These are phyloP conservation scores for Cynoglossus semilaevis DNA, from an alignment of 2,113 vertebrate species.

Conservation along the genomic window DNA sequence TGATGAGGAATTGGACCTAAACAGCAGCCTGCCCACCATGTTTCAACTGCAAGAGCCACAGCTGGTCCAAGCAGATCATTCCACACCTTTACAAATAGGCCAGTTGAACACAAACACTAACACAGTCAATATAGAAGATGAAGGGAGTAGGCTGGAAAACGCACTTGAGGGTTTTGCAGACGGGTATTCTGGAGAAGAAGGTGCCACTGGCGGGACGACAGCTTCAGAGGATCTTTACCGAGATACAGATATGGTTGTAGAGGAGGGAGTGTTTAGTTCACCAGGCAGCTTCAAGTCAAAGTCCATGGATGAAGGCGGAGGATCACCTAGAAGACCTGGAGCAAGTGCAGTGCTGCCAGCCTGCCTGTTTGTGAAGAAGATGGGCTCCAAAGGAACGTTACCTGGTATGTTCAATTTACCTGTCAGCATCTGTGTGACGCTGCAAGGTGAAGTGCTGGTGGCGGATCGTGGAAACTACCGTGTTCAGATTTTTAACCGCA, in stretches of 20 bases:
- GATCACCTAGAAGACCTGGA: conserved; percentile 39
- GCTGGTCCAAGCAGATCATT: conserved; percentile 82
- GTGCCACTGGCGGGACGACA: conserved; percentile 24
- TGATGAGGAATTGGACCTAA: conserved; percentile 85
- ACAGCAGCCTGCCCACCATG: conserved; percentile 78
- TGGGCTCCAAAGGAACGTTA: conserved; percentile 92
- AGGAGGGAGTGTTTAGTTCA: conserved; percentile 75
- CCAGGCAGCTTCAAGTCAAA: conserved; percentile 81
- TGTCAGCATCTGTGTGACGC: conserved; percentile 87
- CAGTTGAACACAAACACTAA: conserved; percentile 85
- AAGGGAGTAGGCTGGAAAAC: conserved; percentile 69
- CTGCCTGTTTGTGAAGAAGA: conserved; percentile 93
- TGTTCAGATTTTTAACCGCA: conserved; percentile 94
- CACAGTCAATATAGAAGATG: conserved; percentile 83
- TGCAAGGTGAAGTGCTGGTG: conserved; percentile 90
- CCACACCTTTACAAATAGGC: conserved; percentile 84
- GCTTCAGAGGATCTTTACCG: conserved; percentile 70
- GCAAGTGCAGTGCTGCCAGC: conserved; percentile 73
- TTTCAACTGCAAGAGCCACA: conserved; percentile 90
- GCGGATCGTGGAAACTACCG: conserved; percentile 93
- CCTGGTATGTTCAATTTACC: conserved; percentile 95
- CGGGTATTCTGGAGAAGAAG: conserved; percentile 13
- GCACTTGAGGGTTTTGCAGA: conserved; percentile 38
- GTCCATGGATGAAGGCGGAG: conserved; percentile 77
- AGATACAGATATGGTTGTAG: conserved; percentile 80